Evolutionary conservation across 2,888 invertebrate species (phyloP).

Genomic region (Apoda limacodes): DNA sequence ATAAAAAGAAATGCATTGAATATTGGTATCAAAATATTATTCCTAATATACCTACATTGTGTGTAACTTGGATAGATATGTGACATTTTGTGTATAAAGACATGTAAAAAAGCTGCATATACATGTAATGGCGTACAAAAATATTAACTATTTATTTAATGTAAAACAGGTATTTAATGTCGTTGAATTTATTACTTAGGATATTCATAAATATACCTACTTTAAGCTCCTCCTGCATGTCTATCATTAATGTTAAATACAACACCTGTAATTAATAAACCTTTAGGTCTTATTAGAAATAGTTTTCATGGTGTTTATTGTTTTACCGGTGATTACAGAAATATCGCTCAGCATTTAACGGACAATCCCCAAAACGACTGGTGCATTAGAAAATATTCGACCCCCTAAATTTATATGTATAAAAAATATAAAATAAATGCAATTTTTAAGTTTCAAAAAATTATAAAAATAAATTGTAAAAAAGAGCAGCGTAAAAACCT

Average conservation of each 20-base stretch:
- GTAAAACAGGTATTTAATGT: constrained; percentile 6
- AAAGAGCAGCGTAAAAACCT: constrained; percentile 45
- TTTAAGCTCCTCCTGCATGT: constrained; percentile 32
- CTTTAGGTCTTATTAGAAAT: too few species aligned
- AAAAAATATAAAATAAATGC: background rate
- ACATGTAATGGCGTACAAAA: constrained; percentile 47
- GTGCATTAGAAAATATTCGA: background rate
- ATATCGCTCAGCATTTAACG: too few species aligned
- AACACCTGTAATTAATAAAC: background rate
- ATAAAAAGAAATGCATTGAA: constrained; percentile 60
- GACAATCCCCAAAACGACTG: too few species aligned
- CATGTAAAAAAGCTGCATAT: constrained; percentile 47
- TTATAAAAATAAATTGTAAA: constrained; percentile 24
- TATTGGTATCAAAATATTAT: constrained; percentile 66
- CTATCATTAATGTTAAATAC: constrained; percentile 2
- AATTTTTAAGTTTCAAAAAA: background rate
- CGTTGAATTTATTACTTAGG: constrained; percentile 30
- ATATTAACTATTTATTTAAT: constrained; percentile 38
- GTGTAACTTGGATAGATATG: constrained; percentile 60
- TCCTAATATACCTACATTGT: constrained; percentile 44
- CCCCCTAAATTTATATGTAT: background rate
- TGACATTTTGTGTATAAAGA: constrained; percentile 53
- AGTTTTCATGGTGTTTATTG: too few species aligned
- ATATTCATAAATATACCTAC: constrained; percentile 40
- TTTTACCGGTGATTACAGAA: too few species aligned